phyloP scores from a whole-genome alignment of 2,113 vertebrate genomes.

The Eublepharis macularius region DNA sequence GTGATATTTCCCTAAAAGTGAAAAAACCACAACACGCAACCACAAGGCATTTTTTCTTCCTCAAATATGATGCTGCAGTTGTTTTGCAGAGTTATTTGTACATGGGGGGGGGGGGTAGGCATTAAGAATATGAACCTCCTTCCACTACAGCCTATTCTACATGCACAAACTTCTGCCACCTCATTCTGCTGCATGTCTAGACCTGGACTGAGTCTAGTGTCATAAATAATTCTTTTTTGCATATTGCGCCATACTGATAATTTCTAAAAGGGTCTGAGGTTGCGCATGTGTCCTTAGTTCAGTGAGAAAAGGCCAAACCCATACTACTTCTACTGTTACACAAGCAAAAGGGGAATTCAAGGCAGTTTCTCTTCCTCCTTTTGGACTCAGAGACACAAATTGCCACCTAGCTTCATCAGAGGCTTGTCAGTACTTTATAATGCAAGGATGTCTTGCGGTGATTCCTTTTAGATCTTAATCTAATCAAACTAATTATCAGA shows the following conservation, averaged over 20 bases:
- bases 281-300: slow-evolving; percentile 13
- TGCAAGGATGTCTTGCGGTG: slow-evolving; percentile 7
- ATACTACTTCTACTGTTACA: slow-evolving; percentile 55
- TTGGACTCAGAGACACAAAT: slow-evolving; percentile 31
- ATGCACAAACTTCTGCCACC: too few relatives aligned
- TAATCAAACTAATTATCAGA: slow-evolving; percentile 25
- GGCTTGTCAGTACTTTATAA: slow-evolving; percentile 48
- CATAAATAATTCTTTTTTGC: slow-evolving; percentile 33
- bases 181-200: too few relatives aligned
- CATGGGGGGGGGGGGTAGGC: background rate
- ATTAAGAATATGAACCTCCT: too few relatives aligned
- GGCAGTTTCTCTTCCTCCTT: slow-evolving; percentile 46
- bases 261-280: slow-evolving; percentile 33
- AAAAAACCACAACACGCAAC: too few relatives aligned
- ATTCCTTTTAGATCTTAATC: background rate
- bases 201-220: background rate
- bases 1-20: too few relatives aligned
- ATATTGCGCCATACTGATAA: slow-evolving; percentile 2
- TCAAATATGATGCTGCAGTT: too few relatives aligned
- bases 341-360: slow-evolving; percentile 40
- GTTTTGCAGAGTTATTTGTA: background rate
- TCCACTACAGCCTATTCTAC: too few relatives aligned
- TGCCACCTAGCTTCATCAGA: slow-evolving; percentile 47
- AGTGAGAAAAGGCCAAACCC: slow-evolving; percentile 29
- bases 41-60: too few relatives aligned